phyloP scores from a whole-genome alignment of 92 coral and sea anemone species.

The Palythoa grandis region DNA sequence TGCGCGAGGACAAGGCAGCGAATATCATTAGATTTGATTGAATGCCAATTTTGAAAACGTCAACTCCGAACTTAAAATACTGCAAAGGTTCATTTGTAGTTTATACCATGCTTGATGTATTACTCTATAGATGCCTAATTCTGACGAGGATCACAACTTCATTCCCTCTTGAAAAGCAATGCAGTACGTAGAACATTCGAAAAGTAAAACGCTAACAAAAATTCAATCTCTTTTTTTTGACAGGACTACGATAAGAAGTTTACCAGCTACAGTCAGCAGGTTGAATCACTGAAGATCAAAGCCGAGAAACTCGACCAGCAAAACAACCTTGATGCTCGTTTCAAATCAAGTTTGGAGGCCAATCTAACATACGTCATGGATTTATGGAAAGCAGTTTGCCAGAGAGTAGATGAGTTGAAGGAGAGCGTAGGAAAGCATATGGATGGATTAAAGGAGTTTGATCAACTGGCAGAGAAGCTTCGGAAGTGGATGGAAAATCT shows the following conservation, averaged over 20 bases:
- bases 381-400: slow-evolving; percentile 73
- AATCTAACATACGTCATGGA: slow-evolving; percentile 68
- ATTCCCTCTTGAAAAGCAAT: neutral
- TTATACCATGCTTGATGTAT: too few species aligned
- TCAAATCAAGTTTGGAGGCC: slow-evolving; percentile 74
- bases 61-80: too few species aligned
- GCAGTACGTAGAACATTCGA: neutral
- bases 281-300: slow-evolving; percentile 60
- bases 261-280: slow-evolving; percentile 65
- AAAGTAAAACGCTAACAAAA: neutral
- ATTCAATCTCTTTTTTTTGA: slow-evolving; percentile 3
- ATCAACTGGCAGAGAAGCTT: slow-evolving; percentile 66
- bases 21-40: too few species aligned
- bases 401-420: slow-evolving; percentile 70
- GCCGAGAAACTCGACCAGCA: slow-evolving; percentile 83
- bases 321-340: slow-evolving; percentile 41
- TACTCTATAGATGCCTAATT: too few species aligned
- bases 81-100: too few species aligned
- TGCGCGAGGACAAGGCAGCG: too few species aligned
- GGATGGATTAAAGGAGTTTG: slow-evolving; percentile 74
- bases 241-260: slow-evolving; percentile 74
- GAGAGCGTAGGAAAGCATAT: slow-evolving; percentile 68
- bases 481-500: slow-evolving; percentile 79
- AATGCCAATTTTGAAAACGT: too few species aligned
- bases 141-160: neutral